Base-by-base conservation (phyloP, 2,797 vertebrate genomes). In the Enteromius thamalakanensis region DNA sequence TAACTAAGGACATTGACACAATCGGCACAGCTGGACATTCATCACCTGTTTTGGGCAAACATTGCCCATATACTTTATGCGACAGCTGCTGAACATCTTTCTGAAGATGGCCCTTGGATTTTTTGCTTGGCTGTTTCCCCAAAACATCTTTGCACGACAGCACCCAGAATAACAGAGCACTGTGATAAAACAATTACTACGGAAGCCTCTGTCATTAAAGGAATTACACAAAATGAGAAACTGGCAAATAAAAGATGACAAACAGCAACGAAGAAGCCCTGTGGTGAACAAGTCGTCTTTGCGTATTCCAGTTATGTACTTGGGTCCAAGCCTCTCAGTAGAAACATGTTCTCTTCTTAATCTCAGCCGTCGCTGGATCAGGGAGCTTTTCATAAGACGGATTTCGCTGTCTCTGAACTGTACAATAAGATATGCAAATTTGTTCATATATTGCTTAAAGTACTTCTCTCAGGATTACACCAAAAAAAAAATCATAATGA, bases 11-110 rank as follows among this genome's bases (percentile, higher is more conserved):
- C 19, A 80, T 65, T 75, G 81, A 87, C 79, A 84, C 71, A 60
- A 78, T 84, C 67, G 69, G 67, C 29, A 65, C 80, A 87, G 81
- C 53, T 82, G 82, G 77, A 85, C 76, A 87, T 29, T 51, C 45
- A 75, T 82, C 65, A 70, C 82, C 45, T 65, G 75, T 78, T 81
- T 89, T 74, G 92, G 94, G 93, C 96, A 96, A 95, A 97, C 96
- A 96, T 97, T 96, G 97, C 95, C 95, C 94, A 96, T 93, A 93
- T 91, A 80, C 65, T 91, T 93, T 92, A 94, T 93, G 91, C 93
- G 91, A 94, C 93, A 94, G 90, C 87, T 85, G 79, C 29, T 68
- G 49, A 83, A 76, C 58, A 76, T 37, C 37, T 26, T 76, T 58
- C 37, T 32, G 10, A 81, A 67, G 69, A 70, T 60, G 58, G 42